Conservation (phyloP, 2,888 invertebrate species). For the Lithophane ornitopus region DNA sequence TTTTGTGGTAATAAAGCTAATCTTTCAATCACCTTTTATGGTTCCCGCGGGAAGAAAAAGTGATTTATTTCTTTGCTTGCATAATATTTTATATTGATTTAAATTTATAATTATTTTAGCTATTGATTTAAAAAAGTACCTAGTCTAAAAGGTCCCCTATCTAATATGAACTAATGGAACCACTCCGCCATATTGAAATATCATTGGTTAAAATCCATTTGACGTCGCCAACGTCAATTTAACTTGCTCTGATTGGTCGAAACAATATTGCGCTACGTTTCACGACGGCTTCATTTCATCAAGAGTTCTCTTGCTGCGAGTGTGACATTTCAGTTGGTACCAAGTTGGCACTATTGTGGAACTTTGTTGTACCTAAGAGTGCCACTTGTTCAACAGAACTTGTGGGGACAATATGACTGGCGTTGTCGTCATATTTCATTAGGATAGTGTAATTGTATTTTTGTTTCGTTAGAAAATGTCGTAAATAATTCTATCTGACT, state of each 20-base stretch:
- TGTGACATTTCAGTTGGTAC: slow-evolving; percentile 28
- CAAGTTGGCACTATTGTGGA: slow-evolving; percentile 45
- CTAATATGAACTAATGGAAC: slow-evolving; percentile 13
- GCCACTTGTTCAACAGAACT: slow-evolving; percentile 31
- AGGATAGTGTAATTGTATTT: background rate
- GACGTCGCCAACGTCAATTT: slow-evolving; percentile 27
- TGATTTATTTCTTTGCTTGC: background rate
- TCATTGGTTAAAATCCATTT: slow-evolving; percentile 31
- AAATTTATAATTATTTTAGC: too few species aligned
- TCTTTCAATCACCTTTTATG: background rate
- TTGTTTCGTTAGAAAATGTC: background rate
- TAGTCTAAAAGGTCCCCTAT: background rate
- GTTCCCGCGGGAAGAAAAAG: too few species aligned
- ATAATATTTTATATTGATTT: background rate
- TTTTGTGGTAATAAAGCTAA: too few species aligned
- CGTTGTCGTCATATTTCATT: slow-evolving; percentile 15
- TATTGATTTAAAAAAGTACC: background rate
- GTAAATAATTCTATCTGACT: too few species aligned
- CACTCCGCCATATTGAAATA: background rate
- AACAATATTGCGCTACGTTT: slow-evolving; percentile 5
- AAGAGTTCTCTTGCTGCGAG: slow-evolving; percentile 34
- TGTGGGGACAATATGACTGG: background rate
- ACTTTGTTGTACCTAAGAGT: slow-evolving; percentile 26
- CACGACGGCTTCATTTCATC: slow-evolving; percentile 17
- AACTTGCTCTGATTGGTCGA: slow-evolving; percentile 31